A percentile compares a stretch with the other conserved stretches of the same genome.
Conservation (phyloP, 1,140 invertebrate genomes). For the Neuroterus valhalla region DNA sequence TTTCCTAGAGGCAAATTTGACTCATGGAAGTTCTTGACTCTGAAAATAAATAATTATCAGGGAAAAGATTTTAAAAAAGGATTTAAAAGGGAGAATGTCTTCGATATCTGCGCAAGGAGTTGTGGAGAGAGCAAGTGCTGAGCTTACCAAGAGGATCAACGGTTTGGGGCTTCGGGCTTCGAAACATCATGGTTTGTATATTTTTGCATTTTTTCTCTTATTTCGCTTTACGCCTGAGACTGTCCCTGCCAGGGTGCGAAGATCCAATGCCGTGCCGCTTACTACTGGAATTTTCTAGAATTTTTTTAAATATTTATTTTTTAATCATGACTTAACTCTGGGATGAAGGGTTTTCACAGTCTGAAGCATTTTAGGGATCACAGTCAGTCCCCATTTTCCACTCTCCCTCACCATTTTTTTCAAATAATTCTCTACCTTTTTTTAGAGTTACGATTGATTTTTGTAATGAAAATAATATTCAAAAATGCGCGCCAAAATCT, state of each 20-base stretch:
- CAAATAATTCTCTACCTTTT: too few species aligned
- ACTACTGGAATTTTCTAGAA: constrained; percentile 8
- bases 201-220: constrained; percentile 8
- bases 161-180: constrained; percentile 84
- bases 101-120: constrained; percentile 86
- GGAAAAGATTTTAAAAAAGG: constrained; percentile 9
- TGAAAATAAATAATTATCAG: constrained; percentile 4
- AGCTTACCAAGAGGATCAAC: constrained; percentile 90
- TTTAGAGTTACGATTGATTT: too few species aligned
- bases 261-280: not conserved
- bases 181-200: constrained; percentile 76
- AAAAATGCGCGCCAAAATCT: too few species aligned
- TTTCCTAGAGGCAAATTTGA: constrained; percentile 7
- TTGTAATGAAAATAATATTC: too few species aligned
- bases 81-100: constrained; percentile 67
- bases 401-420: too few species aligned
- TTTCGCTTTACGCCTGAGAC: not conserved
- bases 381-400: too few species aligned
- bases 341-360: too few species aligned
- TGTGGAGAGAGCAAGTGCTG: constrained; percentile 90
- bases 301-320: not conserved
- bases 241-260: constrained; percentile 1
- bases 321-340: too few species aligned
- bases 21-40: constrained; percentile 44
- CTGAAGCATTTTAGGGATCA: too few species aligned